Conservation (phyloP, 2,888 invertebrate genomes). For the Megaustenia siamemsis region DNA sequence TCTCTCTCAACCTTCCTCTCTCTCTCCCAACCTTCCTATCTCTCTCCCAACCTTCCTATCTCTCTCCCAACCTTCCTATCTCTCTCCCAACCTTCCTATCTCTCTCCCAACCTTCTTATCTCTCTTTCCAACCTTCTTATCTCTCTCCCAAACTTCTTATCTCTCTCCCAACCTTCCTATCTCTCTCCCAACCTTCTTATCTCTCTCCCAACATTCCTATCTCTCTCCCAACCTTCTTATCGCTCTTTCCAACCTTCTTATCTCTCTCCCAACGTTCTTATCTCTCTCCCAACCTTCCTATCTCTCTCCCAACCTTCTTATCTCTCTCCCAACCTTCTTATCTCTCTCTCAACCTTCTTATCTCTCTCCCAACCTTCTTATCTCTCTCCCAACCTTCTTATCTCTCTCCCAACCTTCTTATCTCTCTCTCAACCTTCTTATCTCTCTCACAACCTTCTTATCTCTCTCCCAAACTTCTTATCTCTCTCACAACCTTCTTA, state of each 20-base stretch:
- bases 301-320: neutral
- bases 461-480: neutral
- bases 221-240: neutral
- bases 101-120: neutral
- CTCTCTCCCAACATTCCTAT: neutral
- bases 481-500: neutral
- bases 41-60: neutral
- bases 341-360: neutral
- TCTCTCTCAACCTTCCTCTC: neutral
- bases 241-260: neutral
- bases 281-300: neutral
- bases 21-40: neutral
- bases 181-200: neutral
- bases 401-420: neutral
- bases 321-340: neutral
- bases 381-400: neutral
- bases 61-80: neutral
- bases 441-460: neutral
- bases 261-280: neutral
- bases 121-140: neutral
- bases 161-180: neutral
- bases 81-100: neutral
- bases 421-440: neutral
- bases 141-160: neutral
- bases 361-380: neutral